These are phyloP conservation scores for Dascillus cervinus DNA, from an alignment of 2,888 invertebrate species.

Conservation along the genomic window DNA sequence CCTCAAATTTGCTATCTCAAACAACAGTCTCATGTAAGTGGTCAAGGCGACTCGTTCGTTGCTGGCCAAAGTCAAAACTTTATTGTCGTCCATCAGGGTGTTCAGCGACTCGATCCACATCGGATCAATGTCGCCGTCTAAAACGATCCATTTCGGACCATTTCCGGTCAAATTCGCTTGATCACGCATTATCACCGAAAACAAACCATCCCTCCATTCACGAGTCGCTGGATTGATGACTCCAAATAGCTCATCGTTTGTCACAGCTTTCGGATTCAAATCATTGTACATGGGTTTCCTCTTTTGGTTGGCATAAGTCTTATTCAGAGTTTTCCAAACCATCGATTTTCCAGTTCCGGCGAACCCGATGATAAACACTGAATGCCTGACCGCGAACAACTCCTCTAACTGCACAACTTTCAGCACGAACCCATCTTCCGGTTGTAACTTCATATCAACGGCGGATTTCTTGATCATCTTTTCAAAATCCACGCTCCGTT, in stretches of 20 bases:
- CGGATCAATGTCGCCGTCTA: conserved; percentile 94
- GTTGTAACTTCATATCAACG: conserved; percentile 75
- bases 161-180: conserved; percentile 82
- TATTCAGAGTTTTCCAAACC: conserved; percentile 86
- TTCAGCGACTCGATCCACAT: conserved; percentile 98
- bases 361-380: conserved; percentile 65
- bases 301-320: conserved; percentile 75
- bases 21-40: conserved; percentile 81
- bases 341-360: conserved; percentile 89
- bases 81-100: conserved; percentile 96
- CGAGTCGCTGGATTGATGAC: conserved; percentile 88
- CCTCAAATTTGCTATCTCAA: conserved; percentile 83
- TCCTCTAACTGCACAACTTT: conserved; percentile 90
- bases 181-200: conserved; percentile 89
- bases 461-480: conserved; percentile 69
- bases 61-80: conserved; percentile 86
- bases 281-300: conserved; percentile 79
- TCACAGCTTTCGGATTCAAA: conserved; percentile 93
- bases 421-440: conserved; percentile 81
- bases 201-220: conserved; percentile 89
- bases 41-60: conserved; percentile 91
- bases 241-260: conserved; percentile 91
- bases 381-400: conserved; percentile 87
- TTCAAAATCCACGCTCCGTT: conserved; percentile 79
- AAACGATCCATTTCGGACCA: conserved; percentile 88